phyloP scores from a whole-genome alignment of 2,888 invertebrate genomes.

The Aethes cnicana region DNA sequence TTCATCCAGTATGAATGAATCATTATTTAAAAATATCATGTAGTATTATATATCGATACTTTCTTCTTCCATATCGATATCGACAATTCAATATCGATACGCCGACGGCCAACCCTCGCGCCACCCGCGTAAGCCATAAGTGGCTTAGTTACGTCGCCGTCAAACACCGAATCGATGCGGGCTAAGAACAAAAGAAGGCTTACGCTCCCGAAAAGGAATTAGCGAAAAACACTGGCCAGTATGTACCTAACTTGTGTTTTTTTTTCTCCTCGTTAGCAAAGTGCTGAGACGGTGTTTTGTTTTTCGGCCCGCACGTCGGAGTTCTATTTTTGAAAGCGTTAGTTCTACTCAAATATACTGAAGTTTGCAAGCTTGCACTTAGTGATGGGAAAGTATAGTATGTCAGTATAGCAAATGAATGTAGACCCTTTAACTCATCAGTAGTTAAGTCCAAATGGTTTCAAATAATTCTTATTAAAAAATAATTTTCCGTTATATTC shows the following conservation, averaged over 20 bases:
- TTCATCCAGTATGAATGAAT: too few relatives aligned
- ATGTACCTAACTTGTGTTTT: conserved; percentile 22
- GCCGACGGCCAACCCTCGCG: conserved; percentile 7
- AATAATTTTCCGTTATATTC: too few relatives aligned
- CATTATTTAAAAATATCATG: too few relatives aligned
- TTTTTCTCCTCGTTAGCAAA: conserved; percentile 28
- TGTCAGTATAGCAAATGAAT: too few relatives aligned
- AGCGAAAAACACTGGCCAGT: conserved; percentile 28
- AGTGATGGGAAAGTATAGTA: too few relatives aligned
- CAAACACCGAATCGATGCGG: conserved; percentile 36
- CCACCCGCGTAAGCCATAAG: conserved; percentile 35
- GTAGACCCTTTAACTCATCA: too few relatives aligned
- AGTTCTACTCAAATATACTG: too few relatives aligned
- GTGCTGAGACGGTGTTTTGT: conserved; percentile 19
- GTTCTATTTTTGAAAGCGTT: conserved; percentile 10
- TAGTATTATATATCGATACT: too few relatives aligned
- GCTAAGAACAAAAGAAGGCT: conserved; percentile 38
- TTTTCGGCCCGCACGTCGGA: conserved; percentile 19
- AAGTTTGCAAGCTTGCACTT: too few relatives aligned
- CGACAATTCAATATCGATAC: background rate
- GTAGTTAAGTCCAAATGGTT: too few relatives aligned
- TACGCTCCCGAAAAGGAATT: conserved; percentile 35
- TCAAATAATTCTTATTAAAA: too few relatives aligned
- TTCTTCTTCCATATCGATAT: background rate
- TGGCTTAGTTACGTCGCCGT: conserved; percentile 38